phyloP scores from a whole-genome alignment of 1,140 invertebrate species.

The Polyergus mexicanus region DNA sequence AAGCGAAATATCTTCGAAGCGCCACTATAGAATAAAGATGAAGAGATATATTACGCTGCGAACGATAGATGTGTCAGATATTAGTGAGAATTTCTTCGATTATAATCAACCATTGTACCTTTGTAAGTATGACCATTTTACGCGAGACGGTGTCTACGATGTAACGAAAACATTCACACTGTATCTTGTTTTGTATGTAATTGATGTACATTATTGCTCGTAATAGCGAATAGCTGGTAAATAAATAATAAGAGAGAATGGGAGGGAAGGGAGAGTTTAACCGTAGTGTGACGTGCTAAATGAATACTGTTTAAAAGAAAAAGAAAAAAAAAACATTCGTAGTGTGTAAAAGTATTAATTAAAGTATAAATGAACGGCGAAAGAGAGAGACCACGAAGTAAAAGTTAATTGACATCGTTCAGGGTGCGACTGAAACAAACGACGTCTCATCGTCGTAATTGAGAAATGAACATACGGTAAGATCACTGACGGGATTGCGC shows the following conservation, averaged over 20 bases:
- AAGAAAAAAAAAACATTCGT: conserved; percentile 74
- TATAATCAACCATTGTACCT: conserved; percentile 62
- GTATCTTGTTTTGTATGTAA: conserved; percentile 82
- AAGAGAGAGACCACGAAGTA: conserved; percentile 62
- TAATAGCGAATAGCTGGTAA: conserved; percentile 75
- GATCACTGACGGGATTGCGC: conserved; percentile 70
- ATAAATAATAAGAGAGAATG: conserved; percentile 70
- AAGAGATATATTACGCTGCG: conserved; percentile 4
- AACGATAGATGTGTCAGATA: conserved; percentile 23
- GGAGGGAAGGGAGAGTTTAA: conserved; percentile 40
- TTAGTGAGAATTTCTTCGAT: conserved; percentile 39
- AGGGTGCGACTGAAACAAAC: conserved; percentile 65
- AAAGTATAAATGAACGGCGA: conserved; percentile 69
- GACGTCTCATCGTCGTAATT: conserved; percentile 18
- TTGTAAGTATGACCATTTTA: conserved; percentile 68
- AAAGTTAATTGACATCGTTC: conserved; percentile 62
- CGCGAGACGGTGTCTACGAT: conserved; percentile 60
- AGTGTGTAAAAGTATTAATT: conserved; percentile 79
- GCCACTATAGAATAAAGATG: background rate
- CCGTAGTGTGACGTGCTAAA: conserved; percentile 76
- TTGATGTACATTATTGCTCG: conserved; percentile 82
- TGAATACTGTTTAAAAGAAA: conserved; percentile 65
- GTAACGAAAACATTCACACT: conserved; percentile 62
- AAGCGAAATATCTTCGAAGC: conserved; percentile 1
- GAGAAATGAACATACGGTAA: conserved; percentile 65